Conservation (phyloP, 2,888 invertebrate genomes). For the Auanema freiburgensis region DNA sequence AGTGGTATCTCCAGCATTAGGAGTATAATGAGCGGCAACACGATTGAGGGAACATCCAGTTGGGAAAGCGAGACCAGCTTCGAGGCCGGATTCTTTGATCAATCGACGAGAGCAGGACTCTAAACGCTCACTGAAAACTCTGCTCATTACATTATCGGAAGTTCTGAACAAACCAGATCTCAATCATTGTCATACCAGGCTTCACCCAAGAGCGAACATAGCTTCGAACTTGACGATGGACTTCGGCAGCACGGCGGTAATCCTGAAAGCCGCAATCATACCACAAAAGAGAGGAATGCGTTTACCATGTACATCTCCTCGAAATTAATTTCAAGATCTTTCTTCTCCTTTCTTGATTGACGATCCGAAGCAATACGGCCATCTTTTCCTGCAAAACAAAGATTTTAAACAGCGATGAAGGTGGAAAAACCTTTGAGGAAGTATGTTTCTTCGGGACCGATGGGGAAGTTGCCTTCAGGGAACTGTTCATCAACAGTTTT, state of each 20-base stretch:
- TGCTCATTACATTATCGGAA: background rate
- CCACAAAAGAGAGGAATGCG: slow-evolving; percentile 1
- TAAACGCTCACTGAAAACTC: slow-evolving; percentile 76
- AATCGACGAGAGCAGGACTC: slow-evolving; percentile 87
- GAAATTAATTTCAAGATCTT: slow-evolving; percentile 84
- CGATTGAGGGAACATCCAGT: slow-evolving; percentile 98
- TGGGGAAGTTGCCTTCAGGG: slow-evolving; percentile 81
- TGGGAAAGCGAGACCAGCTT: slow-evolving; percentile 85
- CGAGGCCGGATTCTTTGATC: slow-evolving; percentile 90
- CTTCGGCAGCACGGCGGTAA: slow-evolving; percentile 87
- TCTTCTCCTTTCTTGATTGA: slow-evolving; percentile 72
- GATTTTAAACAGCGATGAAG: slow-evolving; percentile 1
- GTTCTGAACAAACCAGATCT: slow-evolving; percentile 75
- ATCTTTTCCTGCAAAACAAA: slow-evolving; percentile 47
- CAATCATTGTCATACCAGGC: slow-evolving; percentile 98
- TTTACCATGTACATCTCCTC: slow-evolving; percentile 81
- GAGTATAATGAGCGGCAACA: slow-evolving; percentile 98
- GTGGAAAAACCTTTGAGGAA: slow-evolving; percentile 31
- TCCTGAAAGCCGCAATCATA: slow-evolving; percentile 23
- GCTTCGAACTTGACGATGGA: slow-evolving; percentile 90
- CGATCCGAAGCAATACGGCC: slow-evolving; percentile 61
- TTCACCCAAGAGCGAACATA: slow-evolving; percentile 91
- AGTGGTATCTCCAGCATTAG: slow-evolving; percentile 94
- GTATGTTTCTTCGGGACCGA: slow-evolving; percentile 70
- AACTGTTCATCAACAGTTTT: slow-evolving; percentile 76